These are phyloP conservation scores for Mellilla xanthometata DNA, from an alignment of 2,888 invertebrate genomes.

Conservation along the genomic window DNA sequence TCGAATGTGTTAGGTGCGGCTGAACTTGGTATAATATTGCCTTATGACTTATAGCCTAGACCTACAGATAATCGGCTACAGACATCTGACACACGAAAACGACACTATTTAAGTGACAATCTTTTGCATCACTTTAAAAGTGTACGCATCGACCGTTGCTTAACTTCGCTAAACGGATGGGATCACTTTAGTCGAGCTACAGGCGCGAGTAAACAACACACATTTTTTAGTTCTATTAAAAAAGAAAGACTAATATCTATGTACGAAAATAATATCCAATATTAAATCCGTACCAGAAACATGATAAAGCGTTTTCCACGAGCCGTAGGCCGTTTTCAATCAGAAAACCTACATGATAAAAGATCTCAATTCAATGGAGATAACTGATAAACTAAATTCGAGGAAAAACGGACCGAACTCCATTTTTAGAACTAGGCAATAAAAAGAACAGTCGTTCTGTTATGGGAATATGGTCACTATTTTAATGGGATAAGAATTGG, in stretches of 20 bases:
- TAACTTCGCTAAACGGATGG: no score
- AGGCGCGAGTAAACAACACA: no score
- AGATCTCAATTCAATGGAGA: slow-evolving; percentile 19
- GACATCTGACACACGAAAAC: no score
- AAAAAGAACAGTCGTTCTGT: slow-evolving; percentile 10
- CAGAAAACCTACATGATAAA: slow-evolving; percentile 16
- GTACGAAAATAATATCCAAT: slow-evolving; percentile 3
- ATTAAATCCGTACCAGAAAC: slow-evolving; percentile 8
- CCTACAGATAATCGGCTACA: no score
- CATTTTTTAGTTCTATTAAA: not conserved
- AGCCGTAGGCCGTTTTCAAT: slow-evolving; percentile 15
- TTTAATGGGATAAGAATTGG: slow-evolving; percentile 5
- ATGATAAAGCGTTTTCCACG: slow-evolving; percentile 9
- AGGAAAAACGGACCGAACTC: slow-evolving; percentile 21
- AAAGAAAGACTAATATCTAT: not conserved
- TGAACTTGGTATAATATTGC: no score
- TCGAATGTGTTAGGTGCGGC: no score
- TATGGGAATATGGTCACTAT: slow-evolving; percentile 14
- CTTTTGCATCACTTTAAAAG: no score
- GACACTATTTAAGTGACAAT: no score
- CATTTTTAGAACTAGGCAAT: slow-evolving; percentile 22
- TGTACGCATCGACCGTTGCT: no score
- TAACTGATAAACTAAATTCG: slow-evolving; percentile 24
- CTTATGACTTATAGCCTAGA: no score
- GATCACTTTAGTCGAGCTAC: no score